A percentile compares a stretch with the other conserved stretches of the same genome.
Evolutionary conservation across 2,888 invertebrate genomes (phyloP).

Genomic region (Dryobotodes eremita): DNA sequence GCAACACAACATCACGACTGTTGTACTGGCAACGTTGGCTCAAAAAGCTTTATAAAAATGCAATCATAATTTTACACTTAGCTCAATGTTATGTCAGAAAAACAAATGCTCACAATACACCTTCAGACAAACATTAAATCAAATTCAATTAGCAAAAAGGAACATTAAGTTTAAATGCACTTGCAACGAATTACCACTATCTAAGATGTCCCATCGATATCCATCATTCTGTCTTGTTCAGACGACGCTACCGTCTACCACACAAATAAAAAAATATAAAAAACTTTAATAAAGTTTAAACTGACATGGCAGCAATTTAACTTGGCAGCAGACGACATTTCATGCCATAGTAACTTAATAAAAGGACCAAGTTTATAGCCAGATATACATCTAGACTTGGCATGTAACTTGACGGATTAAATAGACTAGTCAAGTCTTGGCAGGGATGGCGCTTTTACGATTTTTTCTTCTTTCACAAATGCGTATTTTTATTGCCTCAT

Average conservation of each 20-base stretch:
- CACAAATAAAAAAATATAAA: slow-evolving; percentile 39
- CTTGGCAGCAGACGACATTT: slow-evolving; percentile 61
- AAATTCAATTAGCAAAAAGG: slow-evolving; percentile 50
- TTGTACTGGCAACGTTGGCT: background rate
- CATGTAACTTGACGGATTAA: slow-evolving; percentile 56
- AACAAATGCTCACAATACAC: background rate
- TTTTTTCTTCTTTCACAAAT: slow-evolving; percentile 12
- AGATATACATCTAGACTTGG: slow-evolving; percentile 57
- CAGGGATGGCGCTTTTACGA: slow-evolving; percentile 18
- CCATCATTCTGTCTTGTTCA: slow-evolving; percentile 57
- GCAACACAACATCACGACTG: background rate
- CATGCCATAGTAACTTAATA: slow-evolving; percentile 59
- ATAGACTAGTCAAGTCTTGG: slow-evolving; percentile 44
- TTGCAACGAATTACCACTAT: slow-evolving; percentile 30
- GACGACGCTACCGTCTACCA: slow-evolving; percentile 32
- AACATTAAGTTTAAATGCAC: slow-evolving; percentile 44
- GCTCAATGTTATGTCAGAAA: background rate
- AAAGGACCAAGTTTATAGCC: slow-evolving; percentile 59
- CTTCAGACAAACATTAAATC: background rate
- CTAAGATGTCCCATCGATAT: slow-evolving; percentile 46
- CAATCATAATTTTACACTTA: background rate
- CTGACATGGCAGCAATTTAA: slow-evolving; percentile 66
- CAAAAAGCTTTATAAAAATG: background rate
- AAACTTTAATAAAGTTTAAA: slow-evolving; percentile 55
- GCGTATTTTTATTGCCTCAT: slow-evolving; percentile 9